These are phyloP conservation scores for Scrobipalpa costella DNA, from an alignment of 2,888 invertebrate species.

Conservation along the genomic window DNA sequence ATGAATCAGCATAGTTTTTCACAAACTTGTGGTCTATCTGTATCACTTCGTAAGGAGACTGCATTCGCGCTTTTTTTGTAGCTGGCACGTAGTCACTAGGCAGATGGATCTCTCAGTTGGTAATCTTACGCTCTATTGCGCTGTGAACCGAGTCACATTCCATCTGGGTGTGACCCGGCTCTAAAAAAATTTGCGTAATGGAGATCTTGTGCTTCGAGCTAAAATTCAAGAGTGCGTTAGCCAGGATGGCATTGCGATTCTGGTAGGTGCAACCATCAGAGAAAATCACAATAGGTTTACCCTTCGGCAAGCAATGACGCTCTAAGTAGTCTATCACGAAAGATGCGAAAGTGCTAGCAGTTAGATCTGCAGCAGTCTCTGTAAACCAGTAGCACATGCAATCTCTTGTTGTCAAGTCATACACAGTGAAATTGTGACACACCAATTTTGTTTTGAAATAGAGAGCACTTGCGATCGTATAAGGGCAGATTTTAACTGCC, in stretches of 20 bases:
- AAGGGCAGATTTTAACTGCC: constrained; percentile 26
- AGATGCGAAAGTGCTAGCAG: constrained; percentile 37
- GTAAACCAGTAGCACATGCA: constrained; percentile 38
- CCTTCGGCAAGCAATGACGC: constrained; percentile 24
- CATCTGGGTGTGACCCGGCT: constrained; percentile 42
- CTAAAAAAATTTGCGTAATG: constrained; percentile 41
- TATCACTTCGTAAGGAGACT: constrained; percentile 28
- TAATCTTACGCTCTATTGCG: constrained; percentile 48
- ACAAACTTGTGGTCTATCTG: constrained; percentile 29
- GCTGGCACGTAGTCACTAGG: constrained; percentile 31
- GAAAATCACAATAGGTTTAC: constrained; percentile 32
- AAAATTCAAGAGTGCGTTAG: constrained; percentile 38
- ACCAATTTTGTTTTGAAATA: constrained; percentile 39
- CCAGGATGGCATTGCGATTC: constrained; percentile 39
- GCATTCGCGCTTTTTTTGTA: constrained; percentile 30
- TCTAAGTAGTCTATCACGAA: constrained; percentile 37
- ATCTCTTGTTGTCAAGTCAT: constrained; percentile 32
- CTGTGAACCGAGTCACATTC: constrained; percentile 50
- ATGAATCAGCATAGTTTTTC: constrained; percentile 30
- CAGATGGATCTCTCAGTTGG: constrained; percentile 39
- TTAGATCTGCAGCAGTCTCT: constrained; percentile 36
- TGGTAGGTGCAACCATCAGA: no score
- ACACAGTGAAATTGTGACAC: constrained; percentile 39
- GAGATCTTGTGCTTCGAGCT: constrained; percentile 33
- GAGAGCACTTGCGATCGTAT: constrained; percentile 29